Conservation (phyloP, 1,140 invertebrate genomes). For the Drosophila quadrilineata region DNA sequence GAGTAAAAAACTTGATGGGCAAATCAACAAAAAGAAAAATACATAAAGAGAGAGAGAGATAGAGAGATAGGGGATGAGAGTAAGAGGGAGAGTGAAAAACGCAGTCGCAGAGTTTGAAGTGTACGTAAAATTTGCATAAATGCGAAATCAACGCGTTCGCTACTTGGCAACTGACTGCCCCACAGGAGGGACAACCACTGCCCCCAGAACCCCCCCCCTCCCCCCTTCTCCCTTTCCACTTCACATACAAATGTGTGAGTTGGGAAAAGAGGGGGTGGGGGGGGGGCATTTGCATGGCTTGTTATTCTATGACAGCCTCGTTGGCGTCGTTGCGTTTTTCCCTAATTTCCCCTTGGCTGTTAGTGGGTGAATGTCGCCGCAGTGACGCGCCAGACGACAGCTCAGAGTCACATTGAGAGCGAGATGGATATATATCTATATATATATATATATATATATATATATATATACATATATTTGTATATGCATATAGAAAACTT, state of each 20-base stretch:
- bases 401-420: background rate
- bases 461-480: background rate
- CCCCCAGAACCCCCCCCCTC: constrained; percentile 8
- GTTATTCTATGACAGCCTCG: constrained; percentile 57
- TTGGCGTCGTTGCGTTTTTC: constrained; percentile 37
- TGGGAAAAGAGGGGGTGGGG: constrained; percentile 6
- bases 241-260: background rate
- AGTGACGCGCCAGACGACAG: constrained; percentile 22
- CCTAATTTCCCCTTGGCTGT: constrained; percentile 67
- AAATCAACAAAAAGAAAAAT: constrained; percentile 10
- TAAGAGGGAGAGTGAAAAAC: constrained; percentile 49
- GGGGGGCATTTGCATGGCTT: constrained; percentile 54
- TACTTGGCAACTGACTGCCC: constrained; percentile 51
- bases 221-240: too few relatives aligned
- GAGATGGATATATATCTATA: background rate
- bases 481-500: constrained; percentile 28
- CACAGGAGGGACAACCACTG: too few relatives aligned
- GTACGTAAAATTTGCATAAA: constrained; percentile 78
- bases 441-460: background rate
- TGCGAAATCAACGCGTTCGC: constrained; percentile 75
- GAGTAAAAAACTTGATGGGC: constrained; percentile 19
- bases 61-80: too few relatives aligned
- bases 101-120: constrained; percentile 61
- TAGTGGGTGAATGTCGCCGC: constrained; percentile 74
- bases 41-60: constrained; percentile 5